Conservation (phyloP, 2,888 invertebrate species). For the Tromatobia lineatoria region DNA sequence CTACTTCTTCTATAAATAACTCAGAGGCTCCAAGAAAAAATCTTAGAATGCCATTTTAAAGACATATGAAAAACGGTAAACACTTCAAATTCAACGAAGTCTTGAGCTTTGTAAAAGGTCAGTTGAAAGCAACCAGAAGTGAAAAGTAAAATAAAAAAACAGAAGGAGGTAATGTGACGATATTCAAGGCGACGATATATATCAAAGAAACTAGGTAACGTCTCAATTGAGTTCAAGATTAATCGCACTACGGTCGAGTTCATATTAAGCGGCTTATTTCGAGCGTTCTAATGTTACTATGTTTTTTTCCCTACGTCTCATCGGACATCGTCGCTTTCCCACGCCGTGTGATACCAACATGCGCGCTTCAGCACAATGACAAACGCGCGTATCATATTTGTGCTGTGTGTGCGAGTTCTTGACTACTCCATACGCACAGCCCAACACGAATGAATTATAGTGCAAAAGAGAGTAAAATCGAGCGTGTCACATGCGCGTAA, state of each 20-base stretch:
- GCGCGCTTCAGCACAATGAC: not conserved
- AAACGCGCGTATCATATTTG: not conserved
- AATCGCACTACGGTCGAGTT: slow-evolving; percentile 1
- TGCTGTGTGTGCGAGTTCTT: not conserved
- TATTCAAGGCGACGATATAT: not conserved
- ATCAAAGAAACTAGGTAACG: not conserved
- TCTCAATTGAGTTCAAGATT: slow-evolving; percentile 4
- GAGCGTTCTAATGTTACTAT: not conserved
- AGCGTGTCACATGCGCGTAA: not conserved
- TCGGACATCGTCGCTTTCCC: not conserved
- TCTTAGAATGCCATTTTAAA: too few species aligned
- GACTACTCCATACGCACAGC: not conserved
- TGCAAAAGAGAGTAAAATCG: not conserved
- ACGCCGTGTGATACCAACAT: not conserved
- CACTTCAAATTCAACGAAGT: not conserved
- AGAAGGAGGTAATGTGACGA: not conserved
- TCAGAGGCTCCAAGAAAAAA: too few species aligned
- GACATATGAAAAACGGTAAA: too few species aligned
- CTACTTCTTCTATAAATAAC: too few species aligned
- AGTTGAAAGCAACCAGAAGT: not conserved
- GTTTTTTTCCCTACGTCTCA: not conserved
- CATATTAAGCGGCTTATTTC: not conserved
- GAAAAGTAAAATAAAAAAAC: too few species aligned
- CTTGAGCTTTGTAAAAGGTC: not conserved
- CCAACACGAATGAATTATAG: not conserved